These are phyloP conservation scores for Ceratina japonica DNA, from an alignment of 1,140 invertebrate species.

Conservation along the genomic window DNA sequence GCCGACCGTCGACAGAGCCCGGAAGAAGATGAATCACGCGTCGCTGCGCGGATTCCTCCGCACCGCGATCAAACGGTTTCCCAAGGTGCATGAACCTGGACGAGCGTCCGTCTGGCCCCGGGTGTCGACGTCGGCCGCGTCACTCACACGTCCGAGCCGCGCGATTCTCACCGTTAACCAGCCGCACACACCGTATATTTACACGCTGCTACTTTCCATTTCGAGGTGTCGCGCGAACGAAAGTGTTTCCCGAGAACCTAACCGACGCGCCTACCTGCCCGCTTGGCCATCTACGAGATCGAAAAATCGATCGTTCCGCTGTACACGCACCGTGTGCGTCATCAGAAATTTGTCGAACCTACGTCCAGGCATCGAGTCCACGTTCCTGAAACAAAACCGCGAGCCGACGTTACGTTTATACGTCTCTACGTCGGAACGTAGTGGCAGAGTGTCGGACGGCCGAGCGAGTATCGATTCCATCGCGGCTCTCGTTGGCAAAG, in stretches of 20 bases:
- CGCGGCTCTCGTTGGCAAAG: neutral
- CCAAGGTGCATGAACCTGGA: slow-evolving; percentile 24
- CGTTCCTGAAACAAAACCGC: neutral
- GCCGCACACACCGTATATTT: neutral
- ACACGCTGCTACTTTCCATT: slow-evolving; percentile 43
- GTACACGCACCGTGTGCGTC: neutral
- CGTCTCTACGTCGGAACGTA: neutral
- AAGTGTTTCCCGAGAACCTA: slow-evolving; percentile 1
- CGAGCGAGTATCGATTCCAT: slow-evolving; percentile 30
- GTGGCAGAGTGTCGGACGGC: neutral
- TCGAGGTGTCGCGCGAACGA: slow-evolving; percentile 21
- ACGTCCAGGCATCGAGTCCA: neutral
- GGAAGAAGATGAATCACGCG: slow-evolving; percentile 22
- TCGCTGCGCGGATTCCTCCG: neutral
- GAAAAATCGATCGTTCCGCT: neutral
- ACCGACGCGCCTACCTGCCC: neutral
- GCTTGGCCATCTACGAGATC: neutral
- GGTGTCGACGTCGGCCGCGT: neutral
- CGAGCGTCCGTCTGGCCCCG: neutral
- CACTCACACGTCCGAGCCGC: slow-evolving; percentile 9
- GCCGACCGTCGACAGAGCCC: too few species aligned
- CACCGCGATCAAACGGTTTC: neutral
- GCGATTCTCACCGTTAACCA: neutral
- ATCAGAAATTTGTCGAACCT: neutral
- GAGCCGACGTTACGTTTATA: too few species aligned